Conservation (phyloP, 2,113 vertebrate species). For the Sapajus apella region DNA sequence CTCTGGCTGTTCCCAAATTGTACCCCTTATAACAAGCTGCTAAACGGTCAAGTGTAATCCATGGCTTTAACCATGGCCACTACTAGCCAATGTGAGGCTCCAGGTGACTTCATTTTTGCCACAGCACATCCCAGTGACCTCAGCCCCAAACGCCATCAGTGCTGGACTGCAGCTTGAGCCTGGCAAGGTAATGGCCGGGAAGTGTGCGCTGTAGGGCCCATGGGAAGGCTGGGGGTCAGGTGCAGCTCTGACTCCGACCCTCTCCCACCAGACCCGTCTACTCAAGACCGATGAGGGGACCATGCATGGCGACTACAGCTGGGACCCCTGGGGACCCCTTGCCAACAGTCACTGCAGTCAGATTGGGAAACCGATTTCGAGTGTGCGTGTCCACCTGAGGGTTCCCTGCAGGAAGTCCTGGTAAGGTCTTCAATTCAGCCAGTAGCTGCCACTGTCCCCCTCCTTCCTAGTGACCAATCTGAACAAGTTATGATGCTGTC, state of each 20-base stretch:
- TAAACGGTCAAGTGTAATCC: not conserved
- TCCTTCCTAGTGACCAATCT: no score
- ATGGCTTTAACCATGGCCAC: not conserved
- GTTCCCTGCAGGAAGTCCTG: not conserved
- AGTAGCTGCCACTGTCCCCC: fast-evolving
- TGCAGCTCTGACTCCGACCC: not conserved
- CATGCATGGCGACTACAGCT: not conserved
- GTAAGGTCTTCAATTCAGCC: fast-evolving
- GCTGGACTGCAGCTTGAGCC: not conserved
- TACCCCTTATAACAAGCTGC: not conserved
- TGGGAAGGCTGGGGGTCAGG: not conserved
- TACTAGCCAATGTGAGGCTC: not conserved
- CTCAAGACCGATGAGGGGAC: not conserved
- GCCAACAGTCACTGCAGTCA: not conserved
- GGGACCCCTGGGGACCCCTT: not conserved
- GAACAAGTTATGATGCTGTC: fast-evolving
- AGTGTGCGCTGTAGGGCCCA: not conserved
- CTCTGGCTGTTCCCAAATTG: not conserved
- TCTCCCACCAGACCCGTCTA: not conserved
- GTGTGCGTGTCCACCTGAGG: not conserved
- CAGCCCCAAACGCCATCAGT: no score
- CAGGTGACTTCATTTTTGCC: not conserved
- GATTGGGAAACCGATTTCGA: not conserved
- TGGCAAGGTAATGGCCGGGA: not conserved
- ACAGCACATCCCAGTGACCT: not conserved